phyloP scores from a whole-genome alignment of 2,888 invertebrate species.

The Andrena trimmerana region DNA sequence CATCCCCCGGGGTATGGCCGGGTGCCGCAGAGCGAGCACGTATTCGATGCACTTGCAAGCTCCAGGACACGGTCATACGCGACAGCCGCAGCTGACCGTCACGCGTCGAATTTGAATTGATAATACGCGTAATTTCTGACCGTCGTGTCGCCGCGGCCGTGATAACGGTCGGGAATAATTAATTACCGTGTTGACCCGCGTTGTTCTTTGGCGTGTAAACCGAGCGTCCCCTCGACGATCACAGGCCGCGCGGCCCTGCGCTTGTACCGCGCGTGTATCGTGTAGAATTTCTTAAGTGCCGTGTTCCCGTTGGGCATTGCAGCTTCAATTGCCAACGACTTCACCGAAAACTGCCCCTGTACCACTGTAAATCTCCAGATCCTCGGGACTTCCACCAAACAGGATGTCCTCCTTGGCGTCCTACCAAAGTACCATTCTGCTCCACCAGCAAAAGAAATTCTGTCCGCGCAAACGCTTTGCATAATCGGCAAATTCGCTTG shows the following conservation, averaged over 20 bases:
- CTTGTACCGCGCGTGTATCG: neutral
- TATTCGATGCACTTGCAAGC: conserved; percentile 58
- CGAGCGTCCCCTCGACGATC: conserved; percentile 2
- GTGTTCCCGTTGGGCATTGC: neutral
- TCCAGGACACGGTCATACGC: conserved; percentile 55
- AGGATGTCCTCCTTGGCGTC: neutral
- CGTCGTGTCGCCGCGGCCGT: conserved; percentile 31
- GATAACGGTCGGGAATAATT: conserved; percentile 47
- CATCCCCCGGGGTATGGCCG: conserved; percentile 72
- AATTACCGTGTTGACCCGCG: conserved; percentile 19
- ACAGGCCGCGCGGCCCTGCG: neutral
- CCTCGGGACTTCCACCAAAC: neutral
- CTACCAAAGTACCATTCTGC: neutral
- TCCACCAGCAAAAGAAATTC: neutral
- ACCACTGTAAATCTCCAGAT: neutral
- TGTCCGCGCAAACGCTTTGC: conserved; percentile 1
- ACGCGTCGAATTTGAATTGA: conserved; percentile 66
- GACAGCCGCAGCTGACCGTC: conserved; percentile 62
- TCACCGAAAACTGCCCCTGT: neutral
- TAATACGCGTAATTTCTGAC: conserved; percentile 54
- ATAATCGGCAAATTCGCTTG: conserved; percentile 21
- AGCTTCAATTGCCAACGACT: neutral
- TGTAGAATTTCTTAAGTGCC: neutral
- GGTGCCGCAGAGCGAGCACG: conserved; percentile 58
- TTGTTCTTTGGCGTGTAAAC: conserved; percentile 39